Evolutionary conservation across 2,797 vertebrate species (phyloP).

Genomic region (Molossus alvarezi): DNA sequence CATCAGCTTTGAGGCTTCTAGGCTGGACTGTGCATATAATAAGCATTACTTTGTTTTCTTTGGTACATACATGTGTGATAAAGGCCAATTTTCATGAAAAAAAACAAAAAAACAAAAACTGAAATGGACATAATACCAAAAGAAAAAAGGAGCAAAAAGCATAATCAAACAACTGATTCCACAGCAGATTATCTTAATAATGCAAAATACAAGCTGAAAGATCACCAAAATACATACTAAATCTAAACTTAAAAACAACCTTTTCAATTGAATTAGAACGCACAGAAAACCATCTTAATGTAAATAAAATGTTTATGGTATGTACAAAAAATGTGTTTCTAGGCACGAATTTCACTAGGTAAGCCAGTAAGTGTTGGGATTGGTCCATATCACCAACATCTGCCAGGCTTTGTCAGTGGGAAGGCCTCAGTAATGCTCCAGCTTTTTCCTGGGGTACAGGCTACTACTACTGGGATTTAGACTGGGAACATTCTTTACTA

Average conservation of each 20-base stretch:
- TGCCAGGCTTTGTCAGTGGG: background rate
- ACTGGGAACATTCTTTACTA: background rate
- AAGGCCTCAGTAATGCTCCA: background rate
- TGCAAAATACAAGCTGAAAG: background rate
- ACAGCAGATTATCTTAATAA: background rate
- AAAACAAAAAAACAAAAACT: constrained; percentile 25
- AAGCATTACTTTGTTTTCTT: background rate
- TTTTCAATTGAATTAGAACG: background rate
- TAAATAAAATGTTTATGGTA: background rate
- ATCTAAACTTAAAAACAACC: background rate
- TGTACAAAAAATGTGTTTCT: background rate
- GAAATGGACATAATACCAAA: background rate
- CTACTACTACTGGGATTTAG: background rate
- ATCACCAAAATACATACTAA: background rate
- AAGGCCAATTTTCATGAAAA: constrained; percentile 7
- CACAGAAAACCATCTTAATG: constrained; percentile 17
- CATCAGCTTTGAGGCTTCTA: background rate
- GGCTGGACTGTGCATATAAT: background rate
- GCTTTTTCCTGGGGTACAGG: background rate
- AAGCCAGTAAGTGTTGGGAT: background rate
- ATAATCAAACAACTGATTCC: background rate
- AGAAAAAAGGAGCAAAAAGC: background rate
- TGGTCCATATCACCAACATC: background rate
- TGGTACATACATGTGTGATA: background rate
- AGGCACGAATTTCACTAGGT: background rate